Percentiles rank a stretch among this genome's conserved stretches.
Conservation (phyloP, 1,140 invertebrate species). For the Heliconius nattereri region DNA sequence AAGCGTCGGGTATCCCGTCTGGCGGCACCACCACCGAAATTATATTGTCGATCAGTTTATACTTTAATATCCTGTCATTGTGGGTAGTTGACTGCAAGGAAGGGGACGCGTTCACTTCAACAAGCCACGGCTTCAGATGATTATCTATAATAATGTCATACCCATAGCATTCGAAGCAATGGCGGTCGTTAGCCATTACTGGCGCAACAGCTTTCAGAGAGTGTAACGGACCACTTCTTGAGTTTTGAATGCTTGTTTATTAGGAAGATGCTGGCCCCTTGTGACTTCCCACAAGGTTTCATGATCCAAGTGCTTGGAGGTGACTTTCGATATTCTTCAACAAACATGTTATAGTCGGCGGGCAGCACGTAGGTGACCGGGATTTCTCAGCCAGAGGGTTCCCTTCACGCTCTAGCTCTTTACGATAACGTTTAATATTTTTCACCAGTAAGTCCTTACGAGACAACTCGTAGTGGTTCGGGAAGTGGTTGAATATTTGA, state of each 20-base stretch:
- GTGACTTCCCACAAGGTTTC: slow-evolving; percentile 96
- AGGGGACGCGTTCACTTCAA: slow-evolving; percentile 96
- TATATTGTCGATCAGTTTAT: slow-evolving; percentile 96
- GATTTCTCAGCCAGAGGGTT: slow-evolving; percentile 59
- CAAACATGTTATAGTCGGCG: slow-evolving; percentile 97
- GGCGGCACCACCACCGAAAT: slow-evolving; percentile 94
- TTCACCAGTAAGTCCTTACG: too few relatives aligned
- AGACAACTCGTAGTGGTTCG: too few relatives aligned
- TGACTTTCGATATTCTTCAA: slow-evolving; percentile 96
- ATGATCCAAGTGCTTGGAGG: slow-evolving; percentile 98
- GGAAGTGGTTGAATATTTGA: too few relatives aligned
- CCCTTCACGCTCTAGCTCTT: too few relatives aligned
- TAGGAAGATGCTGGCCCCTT: slow-evolving; percentile 91
- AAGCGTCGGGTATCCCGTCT: slow-evolving; percentile 92
- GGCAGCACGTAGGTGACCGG: slow-evolving; percentile 96
- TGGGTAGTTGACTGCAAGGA: slow-evolving; percentile 96
- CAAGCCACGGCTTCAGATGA: slow-evolving; percentile 91
- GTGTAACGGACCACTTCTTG: slow-evolving; percentile 92
- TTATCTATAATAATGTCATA: slow-evolving; percentile 95
- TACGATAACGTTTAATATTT: too few relatives aligned
- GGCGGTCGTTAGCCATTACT: slow-evolving; percentile 87
- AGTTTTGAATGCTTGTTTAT: slow-evolving; percentile 93
- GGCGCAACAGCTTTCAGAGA: slow-evolving; percentile 89
- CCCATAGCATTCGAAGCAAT: slow-evolving; percentile 95
- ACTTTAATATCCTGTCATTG: slow-evolving; percentile 96